Base-by-base conservation (phyloP, 2,113 vertebrate species). In the Pseudopodoces humilis region DNA sequence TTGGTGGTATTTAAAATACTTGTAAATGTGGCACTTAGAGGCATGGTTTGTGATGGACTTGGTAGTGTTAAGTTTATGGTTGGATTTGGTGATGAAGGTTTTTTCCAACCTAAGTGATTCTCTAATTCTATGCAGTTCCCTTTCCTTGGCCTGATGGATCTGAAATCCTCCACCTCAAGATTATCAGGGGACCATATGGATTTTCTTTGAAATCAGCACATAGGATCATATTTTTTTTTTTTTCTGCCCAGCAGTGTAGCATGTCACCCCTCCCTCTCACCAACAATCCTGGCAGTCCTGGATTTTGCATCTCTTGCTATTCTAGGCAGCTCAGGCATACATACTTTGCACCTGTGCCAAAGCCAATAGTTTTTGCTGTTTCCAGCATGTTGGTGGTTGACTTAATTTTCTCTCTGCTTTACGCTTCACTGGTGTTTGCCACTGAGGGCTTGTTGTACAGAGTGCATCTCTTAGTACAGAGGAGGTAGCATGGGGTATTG, bases 281-380 rank as follows among this genome's bases (percentile, higher is more conserved):
- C 59, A 70, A 31, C 19, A 43, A 13, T 79, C 22, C 47, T 88
- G 59, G 44, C 43, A 85, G 84, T 68, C 58, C 64, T 64, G 79
- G 49, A 52, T 94, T 91, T 90, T 88, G 5, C 83, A 41, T 68
- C 21, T 86, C 72, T 85, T 88, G 28, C 75, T 86, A 22, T 74
- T 94, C 52, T 43, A 72, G 60, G 50, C 75, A 91, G 37, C 23
- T 13, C 65, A 44, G 41, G 19, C 82, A 70, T 63, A 65, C 30
- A 74, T 33, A 52, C 41, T 87, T 81, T 74, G 28, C 56, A 37
- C 0, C 0, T 63, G 55, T 95, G 63, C 62, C 74, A 86, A 90
- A 93, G 50, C 69, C 65, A 90, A 27, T 65, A 80, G 72, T 55
- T 94, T 90, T 87, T 86, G 55, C 82, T 84, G 47, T 88, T 89